phyloP scores from a whole-genome alignment of 2,888 invertebrate genomes.

The Drosophila pullipes region DNA sequence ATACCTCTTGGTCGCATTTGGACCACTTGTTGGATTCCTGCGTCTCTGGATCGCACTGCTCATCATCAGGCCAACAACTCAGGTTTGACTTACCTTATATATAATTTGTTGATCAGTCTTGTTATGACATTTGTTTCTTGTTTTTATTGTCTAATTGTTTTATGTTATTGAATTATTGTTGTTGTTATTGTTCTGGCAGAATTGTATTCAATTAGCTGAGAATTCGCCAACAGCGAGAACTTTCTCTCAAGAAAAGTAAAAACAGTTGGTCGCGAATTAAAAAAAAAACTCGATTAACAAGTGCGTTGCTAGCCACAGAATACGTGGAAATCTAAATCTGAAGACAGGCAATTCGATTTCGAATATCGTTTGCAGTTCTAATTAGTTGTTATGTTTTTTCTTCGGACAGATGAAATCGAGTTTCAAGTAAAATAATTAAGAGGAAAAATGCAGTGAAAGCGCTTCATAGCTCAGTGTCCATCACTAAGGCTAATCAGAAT shows the following conservation, averaged over 20 bases:
- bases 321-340: slow-evolving; percentile 1
- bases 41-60: slow-evolving; percentile 93
- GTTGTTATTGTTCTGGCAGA: slow-evolving; percentile 21
- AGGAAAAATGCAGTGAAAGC: neutral
- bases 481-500: neutral
- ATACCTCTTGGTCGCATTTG: slow-evolving; percentile 95
- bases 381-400: neutral
- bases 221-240: slow-evolving; percentile 7
- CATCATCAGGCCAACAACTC: slow-evolving; percentile 92
- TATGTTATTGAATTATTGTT: slow-evolving; percentile 33
- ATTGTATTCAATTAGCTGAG: slow-evolving; percentile 52
- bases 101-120: neutral
- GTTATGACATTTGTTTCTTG: neutral
- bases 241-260: slow-evolving; percentile 40
- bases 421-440: neutral
- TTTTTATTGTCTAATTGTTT: slow-evolving; percentile 19
- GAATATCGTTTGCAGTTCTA: neutral
- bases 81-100: slow-evolving; percentile 70
- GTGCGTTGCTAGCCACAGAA: neutral
- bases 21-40: slow-evolving; percentile 94
- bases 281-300: slow-evolving; percentile 24
- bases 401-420: neutral
- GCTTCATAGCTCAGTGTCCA: neutral
- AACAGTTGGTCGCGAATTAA: slow-evolving; percentile 6
- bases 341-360: neutral